phyloP scores from a whole-genome alignment of 1,140 invertebrate genomes.

The Sinonovacula constricta region DNA sequence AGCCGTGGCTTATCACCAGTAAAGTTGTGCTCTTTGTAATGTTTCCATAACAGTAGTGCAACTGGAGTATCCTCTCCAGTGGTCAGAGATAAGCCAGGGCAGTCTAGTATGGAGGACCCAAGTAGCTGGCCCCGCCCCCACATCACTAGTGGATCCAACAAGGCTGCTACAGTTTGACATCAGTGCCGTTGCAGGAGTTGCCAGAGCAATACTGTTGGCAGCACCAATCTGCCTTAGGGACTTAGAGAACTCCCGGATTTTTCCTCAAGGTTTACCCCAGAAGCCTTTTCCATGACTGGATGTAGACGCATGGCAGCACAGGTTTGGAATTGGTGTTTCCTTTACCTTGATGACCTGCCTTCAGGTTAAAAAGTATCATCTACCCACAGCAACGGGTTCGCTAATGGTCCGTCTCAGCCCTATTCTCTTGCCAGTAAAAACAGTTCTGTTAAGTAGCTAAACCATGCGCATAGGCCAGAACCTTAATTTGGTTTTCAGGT shows the following conservation, averaged over 20 bases:
- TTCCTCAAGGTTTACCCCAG: not conserved
- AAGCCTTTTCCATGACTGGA: not conserved
- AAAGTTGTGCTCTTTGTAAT: not conserved
- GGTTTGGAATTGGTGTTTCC: not conserved
- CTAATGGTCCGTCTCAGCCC: not conserved
- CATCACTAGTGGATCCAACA: not conserved
- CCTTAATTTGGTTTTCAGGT: not conserved
- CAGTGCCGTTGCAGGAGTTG: not conserved
- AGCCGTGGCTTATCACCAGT: not conserved
- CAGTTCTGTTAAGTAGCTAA: not conserved
- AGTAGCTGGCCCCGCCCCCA: not conserved
- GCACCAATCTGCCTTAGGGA: not conserved
- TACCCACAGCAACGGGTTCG: conserved; percentile 6
- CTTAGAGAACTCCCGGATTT: not conserved
- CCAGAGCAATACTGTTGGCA: not conserved
- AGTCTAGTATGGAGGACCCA: not conserved
- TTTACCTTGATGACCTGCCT: not conserved
- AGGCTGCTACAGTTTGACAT: not conserved
- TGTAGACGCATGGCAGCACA: not conserved
- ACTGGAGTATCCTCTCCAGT: conserved; percentile 7
- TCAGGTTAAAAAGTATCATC: not conserved
- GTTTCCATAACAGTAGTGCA: not conserved
- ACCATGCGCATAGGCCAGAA: not conserved
- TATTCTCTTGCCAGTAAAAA: not conserved
- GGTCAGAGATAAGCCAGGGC: not conserved